A percentile compares a stretch with the other conserved stretches of the same genome.
These are phyloP conservation scores for Paratrypauchen microcephalus DNA, from an alignment of 2,797 vertebrate species.

Conservation along the genomic window DNA sequence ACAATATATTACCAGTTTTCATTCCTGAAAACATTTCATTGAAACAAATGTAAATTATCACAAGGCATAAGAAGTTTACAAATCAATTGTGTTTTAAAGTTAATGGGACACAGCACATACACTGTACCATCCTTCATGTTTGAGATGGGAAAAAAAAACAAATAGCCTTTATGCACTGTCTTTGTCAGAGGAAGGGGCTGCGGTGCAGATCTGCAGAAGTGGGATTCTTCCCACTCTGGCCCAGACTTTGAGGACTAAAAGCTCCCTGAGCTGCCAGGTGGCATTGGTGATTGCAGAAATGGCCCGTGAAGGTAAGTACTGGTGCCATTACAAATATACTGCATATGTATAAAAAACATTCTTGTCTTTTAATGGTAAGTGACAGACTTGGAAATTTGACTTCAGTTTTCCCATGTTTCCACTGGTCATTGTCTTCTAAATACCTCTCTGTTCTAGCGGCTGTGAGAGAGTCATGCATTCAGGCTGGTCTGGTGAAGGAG, in stretches of 20 bases:
- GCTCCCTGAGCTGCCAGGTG: constrained; percentile 76
- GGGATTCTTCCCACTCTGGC: constrained; percentile 78
- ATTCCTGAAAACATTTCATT: too few species aligned
- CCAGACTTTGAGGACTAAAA: constrained; percentile 73
- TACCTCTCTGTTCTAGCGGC: constrained; percentile 66
- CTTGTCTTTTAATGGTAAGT: not conserved
- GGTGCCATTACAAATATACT: not conserved
- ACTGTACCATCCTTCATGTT: not conserved
- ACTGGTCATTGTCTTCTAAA: not conserved
- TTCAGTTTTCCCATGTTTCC: not conserved
- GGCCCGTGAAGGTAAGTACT: constrained; percentile 80
- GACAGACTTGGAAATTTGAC: not conserved
- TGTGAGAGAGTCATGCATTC: constrained; percentile 82
- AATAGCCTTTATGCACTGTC: not conserved
- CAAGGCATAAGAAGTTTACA: too few species aligned
- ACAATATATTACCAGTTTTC: too few species aligned
- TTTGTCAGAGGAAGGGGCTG: constrained; percentile 78
- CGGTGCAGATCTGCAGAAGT: constrained; percentile 72
- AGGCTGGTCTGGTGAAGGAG: constrained; percentile 81
- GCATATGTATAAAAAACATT: not conserved
- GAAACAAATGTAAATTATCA: too few species aligned
- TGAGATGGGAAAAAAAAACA: not conserved
- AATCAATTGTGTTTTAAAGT: too few species aligned
- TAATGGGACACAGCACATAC: too few species aligned
- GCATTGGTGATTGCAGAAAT: constrained; percentile 85